A percentile compares a stretch with the other conserved stretches of the same genome.
Conservation (phyloP, 1,140 invertebrate species). For the Calliopsis andreniformis region DNA sequence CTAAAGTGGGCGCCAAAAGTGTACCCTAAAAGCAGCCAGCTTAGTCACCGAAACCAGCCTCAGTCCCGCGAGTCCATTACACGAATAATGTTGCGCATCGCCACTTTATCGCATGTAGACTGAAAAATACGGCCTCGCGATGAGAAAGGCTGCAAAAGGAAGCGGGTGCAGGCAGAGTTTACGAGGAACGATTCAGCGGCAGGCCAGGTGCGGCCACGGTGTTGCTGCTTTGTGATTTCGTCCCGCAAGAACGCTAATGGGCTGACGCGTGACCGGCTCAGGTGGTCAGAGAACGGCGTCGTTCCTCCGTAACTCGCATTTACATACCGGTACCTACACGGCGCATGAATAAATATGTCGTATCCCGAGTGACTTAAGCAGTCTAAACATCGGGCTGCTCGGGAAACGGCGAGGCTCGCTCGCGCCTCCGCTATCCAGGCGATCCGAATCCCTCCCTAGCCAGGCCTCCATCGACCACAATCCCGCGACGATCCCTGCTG, state of each 20-base stretch:
- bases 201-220: neutral
- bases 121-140: neutral
- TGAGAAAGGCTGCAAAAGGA: neutral
- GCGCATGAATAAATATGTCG: slow-evolving; percentile 70
- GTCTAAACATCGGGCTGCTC: slow-evolving; percentile 61
- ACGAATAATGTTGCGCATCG: too few relatives aligned
- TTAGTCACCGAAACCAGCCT: too few relatives aligned
- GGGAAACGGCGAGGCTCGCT: slow-evolving; percentile 35
- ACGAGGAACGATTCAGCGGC: neutral
- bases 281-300: slow-evolving; percentile 39
- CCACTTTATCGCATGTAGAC: neutral
- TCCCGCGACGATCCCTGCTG: slow-evolving; percentile 9
- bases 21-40: too few relatives aligned
- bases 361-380: slow-evolving; percentile 63
- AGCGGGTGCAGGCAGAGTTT: too few relatives aligned
- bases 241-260: slow-evolving; percentile 54
- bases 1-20: too few relatives aligned
- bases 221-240: slow-evolving; percentile 38
- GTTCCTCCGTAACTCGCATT: slow-evolving; percentile 68
- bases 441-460: slow-evolving; percentile 36
- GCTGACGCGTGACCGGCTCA: slow-evolving; percentile 57
- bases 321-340: slow-evolving; percentile 65
- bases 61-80: too few relatives aligned
- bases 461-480: neutral
- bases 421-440: neutral